Evolutionary conservation across 2,113 vertebrate genomes (phyloP), one percentile per base, ranked within the genome.

Genomic region (Lamprologus sp.): DNA sequence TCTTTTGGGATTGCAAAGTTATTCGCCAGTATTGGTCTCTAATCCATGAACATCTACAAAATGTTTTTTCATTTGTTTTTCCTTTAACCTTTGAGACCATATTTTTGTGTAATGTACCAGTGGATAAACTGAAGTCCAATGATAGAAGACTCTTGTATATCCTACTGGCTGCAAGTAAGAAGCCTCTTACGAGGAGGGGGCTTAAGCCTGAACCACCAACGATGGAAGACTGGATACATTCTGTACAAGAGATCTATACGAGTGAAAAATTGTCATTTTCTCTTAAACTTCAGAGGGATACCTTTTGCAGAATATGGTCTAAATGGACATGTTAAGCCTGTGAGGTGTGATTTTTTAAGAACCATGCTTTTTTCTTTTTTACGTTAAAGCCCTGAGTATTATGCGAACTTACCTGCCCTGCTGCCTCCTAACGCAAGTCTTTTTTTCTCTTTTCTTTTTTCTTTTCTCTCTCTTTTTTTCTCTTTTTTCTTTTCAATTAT

Each of bases 171-270:
- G 12, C 21, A 56, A 56, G 54, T 55, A 55, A 14, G 0, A 55
- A 55, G 21, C 21, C 21, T 1, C 21, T 14, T 56, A 56, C 23
- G 7, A 56, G 23, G 23, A 2, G 12, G 5, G 0, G 6, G 54
- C 54, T 26, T 26, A 56, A 56, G 54, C 54, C 12, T 56, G 12
- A 56, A 26, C 54, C 12, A 56, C 54, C 54, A 56, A 56, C 7
- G 4, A 56, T 56, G 23, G 54, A 5, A 56, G 12, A 56, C 1
- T 56, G 54, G 23, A 56, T 56, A 3, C 54, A 56, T 14, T 56
- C 54, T 56, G 54, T 14, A 56, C 54, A 56, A 56, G 1, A 56
- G 21, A 56, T 56, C 4, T 26, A 26, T 56, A 56, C 7, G 1
- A 56, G 0, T 0, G 54, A 56, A 26, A 1, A 56, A 56, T 26